Evolutionary conservation across 1,140 invertebrate species (phyloP).

Genomic region (Zaprionus inermis): DNA sequence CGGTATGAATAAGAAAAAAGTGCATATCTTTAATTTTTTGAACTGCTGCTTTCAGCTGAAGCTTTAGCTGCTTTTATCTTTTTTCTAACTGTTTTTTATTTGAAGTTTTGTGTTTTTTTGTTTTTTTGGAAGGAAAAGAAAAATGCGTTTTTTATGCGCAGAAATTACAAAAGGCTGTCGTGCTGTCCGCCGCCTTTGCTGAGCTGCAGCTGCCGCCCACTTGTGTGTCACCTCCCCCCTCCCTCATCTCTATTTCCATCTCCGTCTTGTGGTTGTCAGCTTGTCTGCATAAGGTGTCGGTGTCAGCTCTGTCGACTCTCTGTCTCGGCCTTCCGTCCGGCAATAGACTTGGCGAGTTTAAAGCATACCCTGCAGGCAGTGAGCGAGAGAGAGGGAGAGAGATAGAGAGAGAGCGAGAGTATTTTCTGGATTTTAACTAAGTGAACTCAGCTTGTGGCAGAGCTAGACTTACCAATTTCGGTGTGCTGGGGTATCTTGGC

Average conservation of each 20-base stretch:
- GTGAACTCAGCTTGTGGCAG: neutral
- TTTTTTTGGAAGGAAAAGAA: constrained; percentile 28
- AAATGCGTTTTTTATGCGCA: constrained; percentile 73
- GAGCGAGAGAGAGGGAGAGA: no score
- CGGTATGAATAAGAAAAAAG: constrained; percentile 7
- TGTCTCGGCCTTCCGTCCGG: constrained; percentile 4
- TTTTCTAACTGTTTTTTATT: neutral
- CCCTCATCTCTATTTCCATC: constrained; percentile 8
- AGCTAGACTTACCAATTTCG: neutral
- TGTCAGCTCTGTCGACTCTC: constrained; percentile 23
- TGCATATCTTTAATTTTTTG: constrained; percentile 58
- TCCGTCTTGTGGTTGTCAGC: constrained; percentile 63
- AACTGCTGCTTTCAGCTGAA: constrained; percentile 18
- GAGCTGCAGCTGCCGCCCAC: constrained; percentile 22
- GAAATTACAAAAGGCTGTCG: constrained; percentile 66
- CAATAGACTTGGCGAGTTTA: constrained; percentile 9
- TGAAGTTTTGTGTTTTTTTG: constrained; percentile 1
- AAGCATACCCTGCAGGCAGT: constrained; percentile 6
- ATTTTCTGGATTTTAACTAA: neutral
- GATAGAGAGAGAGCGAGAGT: neutral
- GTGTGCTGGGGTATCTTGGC: neutral
- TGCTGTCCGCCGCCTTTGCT: neutral
- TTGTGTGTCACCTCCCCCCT: neutral
- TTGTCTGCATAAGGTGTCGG: constrained; percentile 29
- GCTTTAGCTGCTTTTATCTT: neutral